Conservation (phyloP, 2,888 invertebrate genomes). For the Eupithecia abbreviata region DNA sequence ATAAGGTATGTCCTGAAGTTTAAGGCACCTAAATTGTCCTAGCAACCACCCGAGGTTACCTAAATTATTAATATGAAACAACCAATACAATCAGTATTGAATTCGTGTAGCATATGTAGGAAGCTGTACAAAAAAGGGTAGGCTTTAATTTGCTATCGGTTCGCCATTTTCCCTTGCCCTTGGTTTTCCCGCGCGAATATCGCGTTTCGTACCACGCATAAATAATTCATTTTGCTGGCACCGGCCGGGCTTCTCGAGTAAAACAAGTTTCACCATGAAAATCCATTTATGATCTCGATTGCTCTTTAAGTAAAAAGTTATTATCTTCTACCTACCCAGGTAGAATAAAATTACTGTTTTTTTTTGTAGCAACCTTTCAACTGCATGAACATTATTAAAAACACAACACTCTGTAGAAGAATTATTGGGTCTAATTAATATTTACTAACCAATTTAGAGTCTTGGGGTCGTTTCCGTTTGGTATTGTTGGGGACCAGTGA, state of each 20-base stretch:
- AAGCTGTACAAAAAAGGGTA: not conserved
- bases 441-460: not conserved
- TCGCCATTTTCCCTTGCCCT: conserved; percentile 31
- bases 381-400: not conserved
- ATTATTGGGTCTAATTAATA: not conserved
- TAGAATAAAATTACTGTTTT: not conserved
- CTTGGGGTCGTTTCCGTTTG: no score
- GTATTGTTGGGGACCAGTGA: no score
- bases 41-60: not conserved
- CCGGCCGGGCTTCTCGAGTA: conserved; percentile 13
- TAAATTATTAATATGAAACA: not conserved
- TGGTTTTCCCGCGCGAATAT: conserved; percentile 40
- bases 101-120: not conserved
- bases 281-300: conserved; percentile 24
- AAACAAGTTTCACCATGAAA: conserved; percentile 37
- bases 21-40: no score
- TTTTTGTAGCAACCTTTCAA: not conserved
- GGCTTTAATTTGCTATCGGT: conserved; percentile 38
- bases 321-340: no score
- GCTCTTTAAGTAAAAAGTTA: conserved; percentile 15
- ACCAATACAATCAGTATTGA: not conserved
- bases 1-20: no score
- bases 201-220: conserved; percentile 47
- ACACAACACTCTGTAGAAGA: not conserved
- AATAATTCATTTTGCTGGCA: conserved; percentile 44